These are phyloP conservation scores for Meloe dianella DNA, from an alignment of 2,888 invertebrate species.

Conservation along the genomic window DNA sequence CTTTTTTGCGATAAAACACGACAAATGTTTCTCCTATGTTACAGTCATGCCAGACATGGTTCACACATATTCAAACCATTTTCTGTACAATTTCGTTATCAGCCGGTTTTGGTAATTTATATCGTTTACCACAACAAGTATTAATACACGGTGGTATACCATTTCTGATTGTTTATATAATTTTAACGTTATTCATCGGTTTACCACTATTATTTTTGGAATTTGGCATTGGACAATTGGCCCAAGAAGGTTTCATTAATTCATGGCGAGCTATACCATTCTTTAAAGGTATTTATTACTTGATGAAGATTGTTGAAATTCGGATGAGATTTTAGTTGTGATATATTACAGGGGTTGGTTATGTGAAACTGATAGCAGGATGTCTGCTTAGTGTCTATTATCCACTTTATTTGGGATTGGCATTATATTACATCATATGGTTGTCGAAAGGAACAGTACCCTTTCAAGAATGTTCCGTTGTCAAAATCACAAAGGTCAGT, in stretches of 20 bases:
- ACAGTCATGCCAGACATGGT: slow-evolving; percentile 57
- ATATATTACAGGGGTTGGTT: slow-evolving; percentile 66
- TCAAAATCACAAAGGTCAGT: slow-evolving; percentile 59
- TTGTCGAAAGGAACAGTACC: slow-evolving; percentile 64
- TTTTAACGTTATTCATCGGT: slow-evolving; percentile 62
- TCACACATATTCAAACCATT: slow-evolving; percentile 57
- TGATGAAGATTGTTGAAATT: not conserved
- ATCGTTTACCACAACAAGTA: slow-evolving; percentile 66
- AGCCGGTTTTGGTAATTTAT: slow-evolving; percentile 64
- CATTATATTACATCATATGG: slow-evolving; percentile 65
- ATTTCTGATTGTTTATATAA: slow-evolving; percentile 63
- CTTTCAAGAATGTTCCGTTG: slow-evolving; percentile 63
- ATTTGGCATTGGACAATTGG: slow-evolving; percentile 68
- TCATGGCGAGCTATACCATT: slow-evolving; percentile 71
- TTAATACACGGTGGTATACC: slow-evolving; percentile 66
- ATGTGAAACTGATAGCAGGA: slow-evolving; percentile 65
- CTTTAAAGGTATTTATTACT: slow-evolving; percentile 64
- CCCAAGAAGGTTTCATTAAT: slow-evolving; percentile 70
- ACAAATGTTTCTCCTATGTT: slow-evolving; percentile 32
- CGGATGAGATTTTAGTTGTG: slow-evolving; percentile 10
- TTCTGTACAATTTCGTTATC: slow-evolving; percentile 65
- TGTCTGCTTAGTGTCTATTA: slow-evolving; percentile 64
- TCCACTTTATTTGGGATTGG: slow-evolving; percentile 65
- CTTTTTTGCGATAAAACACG: slow-evolving; percentile 14
- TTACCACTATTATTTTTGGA: slow-evolving; percentile 68